Evolutionary conservation across 2,113 vertebrate genomes (phyloP).

Genomic region (Saimiri boliviensis): DNA sequence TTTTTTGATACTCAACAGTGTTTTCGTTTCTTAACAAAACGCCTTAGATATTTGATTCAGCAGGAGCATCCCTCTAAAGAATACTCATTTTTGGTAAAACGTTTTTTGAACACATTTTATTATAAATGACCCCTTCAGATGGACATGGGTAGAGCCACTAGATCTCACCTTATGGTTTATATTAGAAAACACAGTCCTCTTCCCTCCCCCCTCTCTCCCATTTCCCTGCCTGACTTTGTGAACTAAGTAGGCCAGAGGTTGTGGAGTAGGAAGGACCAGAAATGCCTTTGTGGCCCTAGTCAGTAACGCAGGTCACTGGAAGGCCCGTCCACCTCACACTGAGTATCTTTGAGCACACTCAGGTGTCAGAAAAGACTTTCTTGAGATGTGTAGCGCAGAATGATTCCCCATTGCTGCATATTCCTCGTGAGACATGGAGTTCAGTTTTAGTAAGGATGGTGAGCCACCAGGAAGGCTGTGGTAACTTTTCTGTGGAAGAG

Average conservation of each 20-base stretch:
- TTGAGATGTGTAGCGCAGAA: too few species aligned
- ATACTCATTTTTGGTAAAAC: background rate
- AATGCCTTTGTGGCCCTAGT: background rate
- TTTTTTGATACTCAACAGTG: too few species aligned
- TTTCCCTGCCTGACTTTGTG: background rate
- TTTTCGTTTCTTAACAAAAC: background rate
- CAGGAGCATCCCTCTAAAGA: background rate
- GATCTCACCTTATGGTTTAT: background rate
- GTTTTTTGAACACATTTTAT: background rate
- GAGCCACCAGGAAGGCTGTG: fast-evolving
- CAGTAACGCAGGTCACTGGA: background rate
- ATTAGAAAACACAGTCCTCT: background rate
- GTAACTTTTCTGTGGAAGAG: fast-evolving
- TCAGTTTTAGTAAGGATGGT: fast-evolving
- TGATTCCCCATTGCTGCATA: fast-evolving
- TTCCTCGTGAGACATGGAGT: background rate
- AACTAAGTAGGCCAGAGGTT: background rate
- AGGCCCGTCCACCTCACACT: background rate
- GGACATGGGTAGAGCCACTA: background rate
- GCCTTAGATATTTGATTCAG: background rate
- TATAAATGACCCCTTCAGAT: background rate
- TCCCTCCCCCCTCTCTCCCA: background rate
- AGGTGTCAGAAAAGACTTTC: fast-evolving
- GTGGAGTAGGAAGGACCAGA: background rate
- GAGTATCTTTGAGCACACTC: background rate